Conservation (phyloP, 1,140 invertebrate genomes). For the Pinna nobilis region DNA sequence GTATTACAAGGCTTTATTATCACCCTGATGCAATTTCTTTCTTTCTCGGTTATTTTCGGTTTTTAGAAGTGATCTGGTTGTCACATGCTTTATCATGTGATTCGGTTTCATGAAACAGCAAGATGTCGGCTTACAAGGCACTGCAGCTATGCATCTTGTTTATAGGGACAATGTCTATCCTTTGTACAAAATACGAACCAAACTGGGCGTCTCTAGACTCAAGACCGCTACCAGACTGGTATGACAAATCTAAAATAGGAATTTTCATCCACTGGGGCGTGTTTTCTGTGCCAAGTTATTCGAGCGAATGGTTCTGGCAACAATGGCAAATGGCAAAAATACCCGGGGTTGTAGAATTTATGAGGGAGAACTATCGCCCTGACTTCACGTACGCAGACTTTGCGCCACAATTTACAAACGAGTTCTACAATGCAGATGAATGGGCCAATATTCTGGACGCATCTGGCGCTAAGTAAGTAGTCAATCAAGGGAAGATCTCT, state of each 20-base stretch:
- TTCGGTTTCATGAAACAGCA: no score
- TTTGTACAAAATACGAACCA: conserved; percentile 50
- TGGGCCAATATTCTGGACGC: conserved; percentile 53
- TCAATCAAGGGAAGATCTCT: no score
- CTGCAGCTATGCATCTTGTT: no score
- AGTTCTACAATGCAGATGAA: conserved; percentile 50
- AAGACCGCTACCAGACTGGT: conserved; percentile 72
- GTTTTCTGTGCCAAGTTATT: conserved; percentile 68
- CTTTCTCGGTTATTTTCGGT: no score
- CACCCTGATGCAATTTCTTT: no score
- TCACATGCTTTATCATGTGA: no score
- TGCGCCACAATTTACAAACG: conserved; percentile 52
- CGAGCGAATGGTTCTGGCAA: conserved; percentile 62
- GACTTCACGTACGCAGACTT: conserved; percentile 63
- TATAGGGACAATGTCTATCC: no score
- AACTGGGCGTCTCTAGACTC: conserved; percentile 72
- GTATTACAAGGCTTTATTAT: no score
- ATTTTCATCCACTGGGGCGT: conserved; percentile 73
- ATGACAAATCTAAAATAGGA: conserved; percentile 71
- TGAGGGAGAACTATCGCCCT: conserved; percentile 57
- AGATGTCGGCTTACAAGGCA: no score
- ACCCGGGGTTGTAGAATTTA: conserved; percentile 46
- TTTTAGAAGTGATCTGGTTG: no score
- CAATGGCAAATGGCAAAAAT: conserved; percentile 51
- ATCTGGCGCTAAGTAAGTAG: conserved; percentile 56